These are phyloP conservation scores for Coelogynopora nodosa DNA, from an alignment of 2,888 invertebrate species.

Conservation along the genomic window DNA sequence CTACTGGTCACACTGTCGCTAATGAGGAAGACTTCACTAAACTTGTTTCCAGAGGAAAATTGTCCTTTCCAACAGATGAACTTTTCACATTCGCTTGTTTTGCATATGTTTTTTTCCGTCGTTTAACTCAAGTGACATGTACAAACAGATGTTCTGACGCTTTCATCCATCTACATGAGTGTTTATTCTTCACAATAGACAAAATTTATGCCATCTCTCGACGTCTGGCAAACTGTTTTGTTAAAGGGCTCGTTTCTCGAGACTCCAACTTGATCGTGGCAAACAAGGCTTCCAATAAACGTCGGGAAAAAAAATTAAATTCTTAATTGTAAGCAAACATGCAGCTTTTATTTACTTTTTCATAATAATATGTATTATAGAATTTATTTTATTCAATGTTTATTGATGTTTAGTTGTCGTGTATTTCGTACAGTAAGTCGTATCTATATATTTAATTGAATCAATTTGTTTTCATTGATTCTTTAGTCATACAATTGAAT, in stretches of 20 bases:
- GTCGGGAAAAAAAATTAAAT: neutral
- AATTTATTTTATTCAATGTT: neutral
- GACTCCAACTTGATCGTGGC: neutral
- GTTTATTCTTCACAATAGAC: neutral
- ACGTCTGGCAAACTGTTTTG: neutral
- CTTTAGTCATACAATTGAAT: no score
- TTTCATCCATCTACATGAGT: neutral
- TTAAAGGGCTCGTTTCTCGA: neutral
- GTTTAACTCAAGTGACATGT: neutral
- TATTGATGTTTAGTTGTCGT: neutral
- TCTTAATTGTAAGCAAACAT: neutral
- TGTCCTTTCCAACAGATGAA: neutral
- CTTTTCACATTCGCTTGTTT: neutral
- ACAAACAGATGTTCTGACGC: neutral
- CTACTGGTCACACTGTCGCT: neutral
- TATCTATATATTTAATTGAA: neutral
- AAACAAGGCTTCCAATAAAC: neutral
- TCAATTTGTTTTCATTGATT: no score
- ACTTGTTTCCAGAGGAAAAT: neutral
- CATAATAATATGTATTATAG: neutral
- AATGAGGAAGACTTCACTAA: no score
- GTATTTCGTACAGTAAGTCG: no score
- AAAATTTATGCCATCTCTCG: neutral
- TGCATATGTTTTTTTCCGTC: neutral
- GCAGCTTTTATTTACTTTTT: neutral